Percentiles rank a stretch among this genome's conserved stretches.
Conservation (phyloP, 2,888 invertebrate species). For the Diaprepes abbreviatus region DNA sequence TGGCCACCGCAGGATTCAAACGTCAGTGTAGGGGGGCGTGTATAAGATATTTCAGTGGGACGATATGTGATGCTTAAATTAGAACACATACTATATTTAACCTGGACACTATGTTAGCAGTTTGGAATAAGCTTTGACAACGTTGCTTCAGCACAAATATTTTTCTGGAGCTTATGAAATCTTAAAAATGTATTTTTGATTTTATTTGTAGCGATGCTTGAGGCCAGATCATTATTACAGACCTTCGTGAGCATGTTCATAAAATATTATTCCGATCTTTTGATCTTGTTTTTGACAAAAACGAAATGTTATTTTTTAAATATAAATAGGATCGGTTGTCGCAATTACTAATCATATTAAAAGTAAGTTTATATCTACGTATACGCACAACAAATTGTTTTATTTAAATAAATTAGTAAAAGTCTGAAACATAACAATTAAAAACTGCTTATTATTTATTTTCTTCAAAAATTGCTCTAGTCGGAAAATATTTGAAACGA, state of each 20-base stretch:
- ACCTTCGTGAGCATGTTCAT: background rate
- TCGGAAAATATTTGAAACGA: too few species aligned
- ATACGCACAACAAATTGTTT: too few species aligned
- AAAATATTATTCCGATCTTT: constrained; percentile 1
- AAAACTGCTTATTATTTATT: too few species aligned
- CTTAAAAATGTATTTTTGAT: constrained; percentile 40
- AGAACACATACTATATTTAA: constrained; percentile 59
- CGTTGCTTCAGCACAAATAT: constrained; percentile 55
- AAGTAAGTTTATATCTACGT: too few species aligned
- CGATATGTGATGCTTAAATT: constrained; percentile 58
- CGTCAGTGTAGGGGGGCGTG: constrained; percentile 53
- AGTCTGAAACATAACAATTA: too few species aligned
- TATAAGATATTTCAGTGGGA: constrained; percentile 58
- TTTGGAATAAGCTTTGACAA: constrained; percentile 57
- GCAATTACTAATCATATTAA: too few species aligned
- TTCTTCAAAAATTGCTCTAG: too few species aligned
- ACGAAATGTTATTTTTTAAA: background rate
- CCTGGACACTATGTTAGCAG: constrained; percentile 57
- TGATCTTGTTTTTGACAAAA: background rate
- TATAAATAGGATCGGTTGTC: too few species aligned
- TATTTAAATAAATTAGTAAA: too few species aligned
- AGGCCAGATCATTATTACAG: constrained; percentile 3
- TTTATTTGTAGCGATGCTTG: constrained; percentile 24
- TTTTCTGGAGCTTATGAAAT: constrained; percentile 51
- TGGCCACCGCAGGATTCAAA: constrained; percentile 34